Base-by-base conservation (phyloP, 2,797 vertebrate species). In the Acanthurus tractus region DNA sequence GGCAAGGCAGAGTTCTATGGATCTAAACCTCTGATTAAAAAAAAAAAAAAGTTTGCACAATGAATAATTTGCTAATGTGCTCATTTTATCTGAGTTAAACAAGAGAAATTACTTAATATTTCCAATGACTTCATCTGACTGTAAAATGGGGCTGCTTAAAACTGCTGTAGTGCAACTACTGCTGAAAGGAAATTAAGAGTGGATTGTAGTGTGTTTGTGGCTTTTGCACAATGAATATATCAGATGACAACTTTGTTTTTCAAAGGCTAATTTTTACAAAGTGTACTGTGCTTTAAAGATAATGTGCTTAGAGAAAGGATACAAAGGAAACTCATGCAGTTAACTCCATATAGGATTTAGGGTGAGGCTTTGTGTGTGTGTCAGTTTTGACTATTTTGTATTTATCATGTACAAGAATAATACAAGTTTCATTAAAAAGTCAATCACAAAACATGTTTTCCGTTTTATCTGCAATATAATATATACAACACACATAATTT, bases 381-480 rank as follows among this genome's bases (percentile, higher is more conserved):
- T 10, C 10, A 36, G 5, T 68, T 46, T 11, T 63, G 23, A 46
- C 0, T 0, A 2, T 52, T 59, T 49, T 63, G 3, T 67, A 72
- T 81, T 71, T 79, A 72, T 64, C 22, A 52, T 52, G 13, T 11
- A 59, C 58, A 23, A 49, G 15, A 67, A 54, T 57, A 23, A 22
- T 17, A 20, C 0, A 20, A 17, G n/a, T 75, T 67, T 22, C n/a
- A 59, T 11, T 20, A 25, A 25, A 66, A 67, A 63, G 2, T 5
- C 45, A 11, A 42, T 66, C 38, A 11, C 15, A 57, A 78, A 78
- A 8, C 2, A 8, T 53, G 66, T 9, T 34, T 8, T 49, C 68
- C 10, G 38, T 22, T 52, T 40, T 40, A 40, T 40, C 38, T 9
- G 38, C 38, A 40, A 40, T 11, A 12, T 9, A 40, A 40, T 40